Percentiles rank a stretch among this genome's conserved stretches.
These are phyloP conservation scores for Pelecanoides urinatrix DNA, from an alignment of 2,113 vertebrate genomes.

Conservation along the genomic window DNA sequence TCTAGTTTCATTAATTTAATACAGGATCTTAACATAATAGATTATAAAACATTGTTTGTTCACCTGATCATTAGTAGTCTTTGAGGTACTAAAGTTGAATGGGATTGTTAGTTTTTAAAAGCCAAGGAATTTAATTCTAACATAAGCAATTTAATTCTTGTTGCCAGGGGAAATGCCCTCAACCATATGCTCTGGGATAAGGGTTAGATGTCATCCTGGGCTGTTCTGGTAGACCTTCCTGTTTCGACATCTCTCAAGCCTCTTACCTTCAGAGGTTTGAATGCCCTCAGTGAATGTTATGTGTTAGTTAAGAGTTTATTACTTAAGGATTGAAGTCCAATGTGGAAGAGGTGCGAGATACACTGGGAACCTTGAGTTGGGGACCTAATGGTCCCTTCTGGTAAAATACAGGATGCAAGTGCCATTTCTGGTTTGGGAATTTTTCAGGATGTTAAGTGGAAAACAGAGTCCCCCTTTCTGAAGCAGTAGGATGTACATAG, in stretches of 20 bases:
- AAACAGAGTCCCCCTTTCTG: neutral
- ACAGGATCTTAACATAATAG: neutral
- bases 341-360: accelerated
- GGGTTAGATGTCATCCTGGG: neutral
- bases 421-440: neutral
- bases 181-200: neutral
- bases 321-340: neutral
- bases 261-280: neutral
- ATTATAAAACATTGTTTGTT: neutral
- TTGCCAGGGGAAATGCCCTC: neutral
- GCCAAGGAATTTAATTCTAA: neutral
- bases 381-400: neutral
- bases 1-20: neutral
- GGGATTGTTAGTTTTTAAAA: neutral
- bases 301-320: neutral
- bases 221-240: neutral
- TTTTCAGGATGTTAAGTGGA: neutral
- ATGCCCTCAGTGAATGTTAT: neutral
- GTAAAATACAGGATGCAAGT: neutral
- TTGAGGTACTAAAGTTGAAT: neutral
- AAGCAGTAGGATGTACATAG: neutral
- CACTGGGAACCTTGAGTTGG: neutral
- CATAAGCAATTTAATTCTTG: neutral
- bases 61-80: neutral
- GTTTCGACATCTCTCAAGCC: neutral